Base-by-base conservation (phyloP, 1,140 invertebrate species). In the Venturia canescens region DNA sequence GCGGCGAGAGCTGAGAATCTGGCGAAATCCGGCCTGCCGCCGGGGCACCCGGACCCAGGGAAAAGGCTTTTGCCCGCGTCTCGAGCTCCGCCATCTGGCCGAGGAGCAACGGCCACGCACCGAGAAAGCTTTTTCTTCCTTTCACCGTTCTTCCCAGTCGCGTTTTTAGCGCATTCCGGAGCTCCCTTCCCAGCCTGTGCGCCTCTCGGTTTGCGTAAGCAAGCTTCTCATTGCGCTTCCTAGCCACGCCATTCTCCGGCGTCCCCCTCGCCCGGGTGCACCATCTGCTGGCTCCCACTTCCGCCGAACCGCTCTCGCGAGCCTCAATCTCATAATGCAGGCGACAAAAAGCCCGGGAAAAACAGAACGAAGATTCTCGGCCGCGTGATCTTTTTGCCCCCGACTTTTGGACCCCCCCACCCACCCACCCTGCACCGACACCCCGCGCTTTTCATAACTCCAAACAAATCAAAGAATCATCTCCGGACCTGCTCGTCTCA, bases 121-220 rank as follows among this genome's bases (percentile, higher is more conserved):
- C 13, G 13, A 50, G 31, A 70, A 70, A 72, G 53, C 67, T 80
- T 66, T 66, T 76, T 80, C 78, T 79, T 74, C 44, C 74, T 75
- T 75, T 78, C 78, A 72, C 50, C 69, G 38, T 71, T 31, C 70
- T 53, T 31, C 57, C 11, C 57, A 21, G 3, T 80, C 81, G 66
- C 82, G 83, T 90, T 90, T 89, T 89, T 89, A 87, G 84, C 81
- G 82, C 88, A 89, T 89, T 89, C 87, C 87, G 85, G 84, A 85
- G 84, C 72, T 53, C 71, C 38, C 83, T 72, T 82, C 63, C 38
- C n/a, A n/a, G n/a, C n/a, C n/a, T n/a, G n/a, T n/a, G n/a, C n/a
- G n/a, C n/a, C n/a, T n/a, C n/a, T n/a, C n/a, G n/a, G n/a, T 79
- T 72, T 80, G 79, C 67, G n/a, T 78, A 66, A 2, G 70, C 60